Conservation (phyloP, 1,140 invertebrate genomes). For the Antheraea pernyi region DNA sequence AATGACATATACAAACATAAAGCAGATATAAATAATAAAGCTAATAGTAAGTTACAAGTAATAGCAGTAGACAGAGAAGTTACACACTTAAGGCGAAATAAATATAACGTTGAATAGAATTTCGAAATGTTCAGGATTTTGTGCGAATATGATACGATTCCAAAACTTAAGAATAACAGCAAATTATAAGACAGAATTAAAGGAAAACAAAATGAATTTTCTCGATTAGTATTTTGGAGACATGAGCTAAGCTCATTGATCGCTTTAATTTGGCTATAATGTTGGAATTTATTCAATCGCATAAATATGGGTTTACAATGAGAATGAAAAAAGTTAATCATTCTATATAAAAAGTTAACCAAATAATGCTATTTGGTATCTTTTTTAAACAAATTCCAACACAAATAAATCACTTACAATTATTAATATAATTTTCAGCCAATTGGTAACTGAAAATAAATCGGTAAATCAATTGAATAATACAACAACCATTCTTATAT, state of each 20-base stretch:
- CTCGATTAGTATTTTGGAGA: constrained; percentile 53
- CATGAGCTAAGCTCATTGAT: constrained; percentile 69
- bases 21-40: constrained; percentile 49
- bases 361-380: background rate
- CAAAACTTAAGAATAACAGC: constrained; percentile 51
- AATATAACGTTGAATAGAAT: constrained; percentile 41
- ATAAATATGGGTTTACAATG: too few relatives aligned
- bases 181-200: constrained; percentile 66
- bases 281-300: constrained; percentile 54
- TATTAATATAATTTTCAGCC: constrained; percentile 65
- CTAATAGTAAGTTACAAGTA: constrained; percentile 42
- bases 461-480: constrained; percentile 62
- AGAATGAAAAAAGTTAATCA: too few relatives aligned
- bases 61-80: constrained; percentile 27
- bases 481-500: constrained; percentile 76
- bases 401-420: constrained; percentile 54
- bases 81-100: constrained; percentile 68
- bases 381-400: constrained; percentile 50
- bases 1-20: constrained; percentile 56
- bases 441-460: constrained; percentile 76
- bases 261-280: constrained; percentile 59
- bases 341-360: background rate
- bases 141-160: constrained; percentile 48
- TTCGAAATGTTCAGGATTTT: constrained; percentile 41
- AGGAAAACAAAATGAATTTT: constrained; percentile 66